These are phyloP conservation scores for Watersipora subatra DNA, from an alignment of 1,140 invertebrate genomes.

Conservation along the genomic window DNA sequence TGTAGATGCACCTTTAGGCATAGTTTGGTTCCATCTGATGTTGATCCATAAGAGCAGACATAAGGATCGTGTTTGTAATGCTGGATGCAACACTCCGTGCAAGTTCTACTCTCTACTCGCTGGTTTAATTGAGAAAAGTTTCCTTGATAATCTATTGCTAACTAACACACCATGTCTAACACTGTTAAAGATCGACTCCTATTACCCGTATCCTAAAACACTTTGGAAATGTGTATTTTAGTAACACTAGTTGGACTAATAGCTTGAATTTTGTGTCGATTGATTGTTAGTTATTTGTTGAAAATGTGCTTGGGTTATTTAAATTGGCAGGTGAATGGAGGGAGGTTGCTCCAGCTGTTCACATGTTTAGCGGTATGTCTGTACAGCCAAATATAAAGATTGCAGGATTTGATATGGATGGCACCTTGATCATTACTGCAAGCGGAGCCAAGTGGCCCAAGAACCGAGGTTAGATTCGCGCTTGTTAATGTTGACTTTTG, in stretches of 20 bases:
- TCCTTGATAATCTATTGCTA: no score
- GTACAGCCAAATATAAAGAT: background rate
- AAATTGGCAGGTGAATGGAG: background rate
- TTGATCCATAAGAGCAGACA: no score
- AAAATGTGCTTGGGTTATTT: no score
- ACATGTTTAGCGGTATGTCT: background rate
- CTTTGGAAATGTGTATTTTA: background rate
- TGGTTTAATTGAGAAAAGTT: no score
- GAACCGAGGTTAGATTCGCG: background rate
- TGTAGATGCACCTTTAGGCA: no score
- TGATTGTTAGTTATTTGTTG: background rate
- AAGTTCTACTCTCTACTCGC: no score
- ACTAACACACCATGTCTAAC: no score
- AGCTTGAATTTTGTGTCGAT: background rate
- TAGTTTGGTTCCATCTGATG: no score
- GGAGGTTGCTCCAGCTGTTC: background rate
- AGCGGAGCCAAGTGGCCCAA: background rate
- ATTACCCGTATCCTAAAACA: background rate
- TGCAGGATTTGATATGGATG: background rate
- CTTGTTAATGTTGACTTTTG: no score
- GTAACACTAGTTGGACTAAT: background rate
- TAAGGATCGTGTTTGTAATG: no score
- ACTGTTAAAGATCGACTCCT: no score
- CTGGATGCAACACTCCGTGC: no score
- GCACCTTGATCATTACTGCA: background rate